Conservation (phyloP, 2,888 invertebrate genomes). For the Acanthoscelides obtectus region DNA sequence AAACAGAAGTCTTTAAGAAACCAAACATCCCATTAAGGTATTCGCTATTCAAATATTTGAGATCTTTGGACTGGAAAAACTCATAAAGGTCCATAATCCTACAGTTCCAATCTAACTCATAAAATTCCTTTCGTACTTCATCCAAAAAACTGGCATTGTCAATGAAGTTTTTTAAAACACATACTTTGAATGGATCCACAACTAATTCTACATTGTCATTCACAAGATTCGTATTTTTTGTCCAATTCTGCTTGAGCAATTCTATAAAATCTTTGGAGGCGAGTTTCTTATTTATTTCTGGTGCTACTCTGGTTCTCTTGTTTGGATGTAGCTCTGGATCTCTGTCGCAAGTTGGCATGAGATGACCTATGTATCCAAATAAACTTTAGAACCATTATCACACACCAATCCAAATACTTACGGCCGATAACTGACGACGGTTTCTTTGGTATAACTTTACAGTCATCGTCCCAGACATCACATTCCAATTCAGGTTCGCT, state of each 20-base stretch:
- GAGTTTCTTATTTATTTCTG: constrained; percentile 24
- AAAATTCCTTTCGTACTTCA: constrained; percentile 62
- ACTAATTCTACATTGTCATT: constrained; percentile 52
- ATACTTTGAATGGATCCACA: constrained; percentile 63
- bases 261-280: constrained; percentile 22
- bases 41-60: constrained; percentile 53
- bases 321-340: constrained; percentile 25
- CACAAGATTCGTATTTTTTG: constrained; percentile 43
- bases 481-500: constrained; percentile 40
- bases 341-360: constrained; percentile 37
- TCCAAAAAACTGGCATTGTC: constrained; percentile 54
- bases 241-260: constrained; percentile 47
- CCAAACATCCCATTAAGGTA: constrained; percentile 61
- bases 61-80: constrained; percentile 76
- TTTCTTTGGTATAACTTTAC: constrained; percentile 24
- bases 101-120: constrained; percentile 62
- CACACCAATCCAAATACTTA: constrained; percentile 15
- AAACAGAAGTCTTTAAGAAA: constrained; percentile 60
- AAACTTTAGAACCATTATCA: neutral
- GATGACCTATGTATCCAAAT: constrained; percentile 31
- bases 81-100: constrained; percentile 86
- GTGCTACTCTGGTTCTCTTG: constrained; percentile 32
- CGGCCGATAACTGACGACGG: constrained; percentile 23
- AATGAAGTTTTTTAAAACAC: constrained; percentile 61
- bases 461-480: constrained; percentile 39